These are phyloP conservation scores for Cavia porcellus DNA, from an alignment of 2,113 vertebrate genomes.

Conservation along the genomic window DNA sequence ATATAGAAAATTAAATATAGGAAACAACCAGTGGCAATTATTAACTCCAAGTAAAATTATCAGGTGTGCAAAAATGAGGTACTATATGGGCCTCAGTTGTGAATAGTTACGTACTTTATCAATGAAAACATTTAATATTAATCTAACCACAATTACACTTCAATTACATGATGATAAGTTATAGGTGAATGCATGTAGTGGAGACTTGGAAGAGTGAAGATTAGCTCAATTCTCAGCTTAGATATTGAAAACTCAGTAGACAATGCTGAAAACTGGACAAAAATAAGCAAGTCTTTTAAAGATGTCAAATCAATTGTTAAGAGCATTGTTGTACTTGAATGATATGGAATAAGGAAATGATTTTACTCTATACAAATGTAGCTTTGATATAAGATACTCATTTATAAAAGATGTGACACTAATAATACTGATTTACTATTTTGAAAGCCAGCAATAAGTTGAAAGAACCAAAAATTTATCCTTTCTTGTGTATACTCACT, in stretches of 20 bases:
- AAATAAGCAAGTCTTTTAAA: conserved; percentile 43
- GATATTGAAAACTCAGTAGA: neutral
- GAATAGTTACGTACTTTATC: neutral
- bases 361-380: conserved; percentile 54
- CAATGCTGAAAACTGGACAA: conserved; percentile 30
- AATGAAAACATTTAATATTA: neutral
- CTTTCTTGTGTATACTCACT: neutral
- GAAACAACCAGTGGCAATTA: neutral
- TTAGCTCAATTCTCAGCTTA: neutral
- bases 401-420: conserved; percentile 31
- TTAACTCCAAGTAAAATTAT: conserved; percentile 44
- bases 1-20: conserved; percentile 42
- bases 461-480: conserved; percentile 17
- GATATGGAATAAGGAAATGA: neutral
- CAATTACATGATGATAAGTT: neutral
- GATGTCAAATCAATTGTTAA: conserved; percentile 38
- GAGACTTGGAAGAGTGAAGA: neutral
- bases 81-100: neutral
- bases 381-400: conserved; percentile 29
- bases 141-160: neutral
- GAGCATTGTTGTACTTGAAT: conserved; percentile 10
- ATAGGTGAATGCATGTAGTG: neutral
- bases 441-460: conserved; percentile 48
- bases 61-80: neutral
- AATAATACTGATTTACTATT: conserved; percentile 32